Conservation (phyloP, 2,888 invertebrate genomes). For the Dyspetes luteomarginatus region DNA sequence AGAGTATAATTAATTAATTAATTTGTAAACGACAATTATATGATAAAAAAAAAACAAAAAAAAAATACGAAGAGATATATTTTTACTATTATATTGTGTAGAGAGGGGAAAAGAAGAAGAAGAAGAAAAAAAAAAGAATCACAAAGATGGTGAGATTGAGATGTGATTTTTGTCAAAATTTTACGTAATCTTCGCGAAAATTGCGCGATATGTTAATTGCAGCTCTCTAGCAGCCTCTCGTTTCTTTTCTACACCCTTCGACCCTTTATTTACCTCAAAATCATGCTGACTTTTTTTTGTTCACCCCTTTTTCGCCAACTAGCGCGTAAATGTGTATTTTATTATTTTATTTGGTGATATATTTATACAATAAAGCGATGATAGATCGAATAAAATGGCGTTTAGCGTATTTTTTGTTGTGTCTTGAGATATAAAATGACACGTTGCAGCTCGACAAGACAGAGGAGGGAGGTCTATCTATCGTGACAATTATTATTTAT, state of each 20-base stretch:
- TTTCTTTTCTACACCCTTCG: slow-evolving; percentile 1
- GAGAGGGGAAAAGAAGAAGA: slow-evolving; percentile 58
- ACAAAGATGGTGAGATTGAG: background rate
- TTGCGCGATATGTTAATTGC: slow-evolving; percentile 14
- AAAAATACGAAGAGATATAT: slow-evolving; percentile 78
- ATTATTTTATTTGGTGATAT: slow-evolving; percentile 80
- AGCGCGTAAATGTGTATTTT: slow-evolving; percentile 70
- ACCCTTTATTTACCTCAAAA: slow-evolving; percentile 29
- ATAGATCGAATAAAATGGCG: slow-evolving; percentile 66
- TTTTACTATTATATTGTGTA: slow-evolving; percentile 74
- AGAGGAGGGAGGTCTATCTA: too few species aligned
- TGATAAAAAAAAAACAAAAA: too few species aligned
- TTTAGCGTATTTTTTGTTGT: background rate
- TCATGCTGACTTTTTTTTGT: too few species aligned
- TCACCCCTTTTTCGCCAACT: slow-evolving; percentile 49
- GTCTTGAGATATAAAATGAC: background rate
- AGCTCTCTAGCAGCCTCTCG: slow-evolving; percentile 6
- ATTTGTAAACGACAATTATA: slow-evolving; percentile 70
- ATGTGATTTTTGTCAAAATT: slow-evolving; percentile 36
- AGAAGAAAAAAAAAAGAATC: background rate
- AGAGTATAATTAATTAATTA: slow-evolving; percentile 66
- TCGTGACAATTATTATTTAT: too few species aligned
- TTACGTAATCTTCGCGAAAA: slow-evolving; percentile 21
- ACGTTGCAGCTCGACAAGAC: background rate
- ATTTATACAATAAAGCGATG: slow-evolving; percentile 79